Conservation (phyloP, 2,888 invertebrate species). For the Serrognathus titanus region DNA sequence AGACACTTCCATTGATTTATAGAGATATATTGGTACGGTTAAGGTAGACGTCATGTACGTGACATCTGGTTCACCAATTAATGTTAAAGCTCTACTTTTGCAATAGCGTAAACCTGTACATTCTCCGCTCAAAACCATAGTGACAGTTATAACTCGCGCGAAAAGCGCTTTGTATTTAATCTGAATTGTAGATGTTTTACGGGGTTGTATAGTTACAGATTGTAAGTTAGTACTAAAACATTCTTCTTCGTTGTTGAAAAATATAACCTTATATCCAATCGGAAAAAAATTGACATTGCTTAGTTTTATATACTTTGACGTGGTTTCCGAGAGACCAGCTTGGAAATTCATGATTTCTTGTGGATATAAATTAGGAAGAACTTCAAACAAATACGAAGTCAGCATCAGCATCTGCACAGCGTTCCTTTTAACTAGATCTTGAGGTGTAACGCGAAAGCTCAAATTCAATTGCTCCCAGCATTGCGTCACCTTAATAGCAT, state of each 20-base stretch:
- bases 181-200: neutral
- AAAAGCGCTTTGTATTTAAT: slow-evolving; percentile 9
- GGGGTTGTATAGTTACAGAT: neutral
- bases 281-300: slow-evolving; percentile 6
- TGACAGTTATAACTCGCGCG: neutral
- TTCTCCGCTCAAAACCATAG: slow-evolving; percentile 10
- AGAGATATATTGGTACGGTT: neutral
- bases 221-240: neutral
- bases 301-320: neutral
- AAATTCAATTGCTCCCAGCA: slow-evolving; percentile 8
- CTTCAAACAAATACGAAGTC: slow-evolving; percentile 4
- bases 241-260: slow-evolving; percentile 7
- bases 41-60: neutral
- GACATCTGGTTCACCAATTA: slow-evolving; percentile 6
- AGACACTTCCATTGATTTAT: neutral
- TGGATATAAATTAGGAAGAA: slow-evolving; percentile 10
- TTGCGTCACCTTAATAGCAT: slow-evolving; percentile 3
- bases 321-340: neutral
- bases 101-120: slow-evolving; percentile 7
- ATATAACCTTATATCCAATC: slow-evolving; percentile 1
- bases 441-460: neutral
- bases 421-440: neutral
- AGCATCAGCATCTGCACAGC: slow-evolving; percentile 3
- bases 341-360: slow-evolving; percentile 2
- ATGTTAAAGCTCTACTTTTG: slow-evolving; percentile 1